These are phyloP conservation scores for Orbicella faveolata DNA, from an alignment of 64 coral and sea anemone genomes.

Conservation along the genomic window DNA sequence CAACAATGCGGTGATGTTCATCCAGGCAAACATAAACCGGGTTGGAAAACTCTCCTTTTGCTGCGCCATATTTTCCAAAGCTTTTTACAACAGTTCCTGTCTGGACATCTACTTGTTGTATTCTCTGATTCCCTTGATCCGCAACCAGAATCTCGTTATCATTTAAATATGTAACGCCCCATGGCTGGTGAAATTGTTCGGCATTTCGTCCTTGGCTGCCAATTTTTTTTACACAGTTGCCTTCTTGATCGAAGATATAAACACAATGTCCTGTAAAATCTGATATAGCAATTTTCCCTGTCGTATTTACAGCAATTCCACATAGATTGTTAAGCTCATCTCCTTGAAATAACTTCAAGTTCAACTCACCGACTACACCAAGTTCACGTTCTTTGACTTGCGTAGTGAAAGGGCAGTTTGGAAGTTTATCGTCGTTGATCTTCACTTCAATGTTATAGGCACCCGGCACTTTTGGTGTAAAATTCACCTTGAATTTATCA, in stretches of 20 bases:
- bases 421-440: too few relatives aligned
- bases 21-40: not conserved
- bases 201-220: not conserved
- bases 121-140: too few relatives aligned
- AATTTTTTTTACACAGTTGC: not conserved
- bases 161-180: too few relatives aligned
- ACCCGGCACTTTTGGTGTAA: not conserved
- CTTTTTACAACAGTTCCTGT: too few relatives aligned
- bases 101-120: too few relatives aligned
- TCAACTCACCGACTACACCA: not conserved
- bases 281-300: not conserved
- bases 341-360: not conserved
- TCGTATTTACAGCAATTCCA: not conserved
- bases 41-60: too few relatives aligned
- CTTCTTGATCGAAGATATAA: not conserved
- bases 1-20: slow-evolving; percentile 32
- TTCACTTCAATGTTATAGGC: too few relatives aligned
- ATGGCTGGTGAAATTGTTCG: too few relatives aligned
- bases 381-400: too few relatives aligned
- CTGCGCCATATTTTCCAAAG: too few relatives aligned
- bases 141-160: too few relatives aligned
- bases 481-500: not conserved
- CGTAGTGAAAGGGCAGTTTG: too few relatives aligned
- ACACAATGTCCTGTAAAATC: not conserved
- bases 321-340: not conserved